These are phyloP conservation scores for Anhinga rufa DNA, from an alignment of 2,113 vertebrate genomes.

Conservation along the genomic window DNA sequence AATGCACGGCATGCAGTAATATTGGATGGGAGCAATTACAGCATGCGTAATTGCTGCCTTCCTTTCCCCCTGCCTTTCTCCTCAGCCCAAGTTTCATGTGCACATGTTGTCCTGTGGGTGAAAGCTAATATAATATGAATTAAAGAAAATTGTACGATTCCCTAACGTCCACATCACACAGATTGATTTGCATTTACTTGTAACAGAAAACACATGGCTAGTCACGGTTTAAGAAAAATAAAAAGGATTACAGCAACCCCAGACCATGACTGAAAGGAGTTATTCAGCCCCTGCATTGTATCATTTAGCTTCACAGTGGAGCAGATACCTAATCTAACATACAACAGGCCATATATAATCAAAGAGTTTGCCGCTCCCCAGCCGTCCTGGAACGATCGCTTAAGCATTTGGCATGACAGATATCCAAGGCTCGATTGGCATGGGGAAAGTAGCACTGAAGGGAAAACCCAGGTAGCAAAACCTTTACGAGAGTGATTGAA, in stretches of 20 bases:
- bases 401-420: constrained; percentile 24
- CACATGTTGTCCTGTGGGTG: not conserved
- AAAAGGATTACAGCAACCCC: constrained; percentile 58
- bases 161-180: not conserved
- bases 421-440: not conserved
- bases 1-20: not conserved
- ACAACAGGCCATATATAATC: constrained; percentile 62
- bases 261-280: constrained; percentile 62
- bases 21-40: not conserved
- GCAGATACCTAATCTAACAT: constrained; percentile 69
- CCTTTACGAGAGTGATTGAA: constrained; percentile 45
- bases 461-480: constrained; percentile 5
- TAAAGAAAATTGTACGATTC: not conserved
- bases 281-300: constrained; percentile 49
- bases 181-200: constrained; percentile 60
- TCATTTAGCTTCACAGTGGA: constrained; percentile 59
- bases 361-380: constrained; percentile 53
- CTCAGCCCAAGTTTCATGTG: not conserved
- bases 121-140: constrained; percentile 7
- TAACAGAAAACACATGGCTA: constrained; percentile 66
- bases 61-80: not conserved
- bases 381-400: not conserved
- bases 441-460: constrained; percentile 33
- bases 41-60: not conserved
- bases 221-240: constrained; percentile 41